These are phyloP conservation scores for Apantesis nais DNA, from an alignment of 2,888 invertebrate species.

Conservation along the genomic window DNA sequence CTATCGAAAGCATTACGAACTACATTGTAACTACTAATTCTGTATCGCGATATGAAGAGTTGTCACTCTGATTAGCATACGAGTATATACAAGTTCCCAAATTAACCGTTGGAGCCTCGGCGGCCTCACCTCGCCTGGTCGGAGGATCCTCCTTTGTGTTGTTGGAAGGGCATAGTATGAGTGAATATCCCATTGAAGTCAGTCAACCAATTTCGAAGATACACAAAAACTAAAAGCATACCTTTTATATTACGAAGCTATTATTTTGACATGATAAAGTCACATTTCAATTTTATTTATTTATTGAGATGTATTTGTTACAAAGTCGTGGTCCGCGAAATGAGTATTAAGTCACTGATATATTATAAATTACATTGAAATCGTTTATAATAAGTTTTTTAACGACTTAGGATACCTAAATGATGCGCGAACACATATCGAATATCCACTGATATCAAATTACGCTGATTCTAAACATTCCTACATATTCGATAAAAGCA, in stretches of 20 bases:
- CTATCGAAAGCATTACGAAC: too few species aligned
- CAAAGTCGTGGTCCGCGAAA: slow-evolving; percentile 24
- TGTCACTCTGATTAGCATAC: too few species aligned
- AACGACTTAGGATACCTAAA: background rate
- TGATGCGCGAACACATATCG: background rate
- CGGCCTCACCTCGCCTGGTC: too few species aligned
- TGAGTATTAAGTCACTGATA: background rate
- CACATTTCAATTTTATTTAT: background rate
- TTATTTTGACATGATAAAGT: background rate
- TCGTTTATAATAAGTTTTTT: slow-evolving; percentile 31
- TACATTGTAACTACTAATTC: too few species aligned
- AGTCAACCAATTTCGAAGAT: too few species aligned
- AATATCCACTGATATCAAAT: background rate
- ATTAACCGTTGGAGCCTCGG: too few species aligned
- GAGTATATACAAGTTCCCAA: too few species aligned
- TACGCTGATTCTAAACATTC: background rate
- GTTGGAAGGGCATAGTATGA: too few species aligned
- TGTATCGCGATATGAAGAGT: too few species aligned
- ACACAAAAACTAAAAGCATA: background rate
- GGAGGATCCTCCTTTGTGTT: too few species aligned
- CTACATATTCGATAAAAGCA: background rate
- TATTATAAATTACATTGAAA: slow-evolving; percentile 27
- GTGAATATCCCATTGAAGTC: too few species aligned
- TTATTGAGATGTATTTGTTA: background rate
- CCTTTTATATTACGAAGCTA: background rate